Conservation (phyloP, 2,888 invertebrate genomes). For the Phaedon cochleariae region DNA sequence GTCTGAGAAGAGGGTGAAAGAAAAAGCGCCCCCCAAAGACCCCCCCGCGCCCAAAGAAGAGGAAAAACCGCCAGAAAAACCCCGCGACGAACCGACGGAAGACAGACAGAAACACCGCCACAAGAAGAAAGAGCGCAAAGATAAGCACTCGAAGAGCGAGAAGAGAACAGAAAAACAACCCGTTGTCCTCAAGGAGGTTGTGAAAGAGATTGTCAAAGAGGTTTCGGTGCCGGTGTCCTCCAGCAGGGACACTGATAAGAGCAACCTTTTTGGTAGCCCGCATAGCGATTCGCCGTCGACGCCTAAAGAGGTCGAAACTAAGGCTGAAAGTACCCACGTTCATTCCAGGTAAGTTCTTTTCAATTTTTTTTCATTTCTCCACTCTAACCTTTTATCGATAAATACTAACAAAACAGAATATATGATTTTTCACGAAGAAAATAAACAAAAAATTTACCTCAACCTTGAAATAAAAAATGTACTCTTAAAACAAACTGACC, state of each 20-base stretch:
- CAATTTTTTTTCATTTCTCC: no score
- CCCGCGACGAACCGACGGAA: conserved; percentile 52
- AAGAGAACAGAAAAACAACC: conserved; percentile 41
- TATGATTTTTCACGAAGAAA: no score
- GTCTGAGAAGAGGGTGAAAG: conserved; percentile 67
- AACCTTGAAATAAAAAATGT: no score
- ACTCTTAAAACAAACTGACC: no score
- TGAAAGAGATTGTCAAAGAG: conserved; percentile 25
- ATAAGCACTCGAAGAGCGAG: conserved; percentile 60
- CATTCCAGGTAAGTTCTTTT: conserved; percentile 20
- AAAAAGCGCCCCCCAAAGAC: conserved; percentile 61
- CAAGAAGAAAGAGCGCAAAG: conserved; percentile 68
- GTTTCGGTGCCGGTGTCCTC: conserved; percentile 16
- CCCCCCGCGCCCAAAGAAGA: conserved; percentile 43
- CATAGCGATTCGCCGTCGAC: conserved; percentile 42
- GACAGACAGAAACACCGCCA: conserved; percentile 64
- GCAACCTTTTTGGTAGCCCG: conserved; percentile 46
- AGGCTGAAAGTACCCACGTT: conserved; percentile 32
- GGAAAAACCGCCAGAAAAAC: conserved; percentile 54
- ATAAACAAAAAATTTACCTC: no score
- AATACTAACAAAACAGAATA: no score
- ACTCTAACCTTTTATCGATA: no score
- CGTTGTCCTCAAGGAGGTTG: conserved; percentile 26
- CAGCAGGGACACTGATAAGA: conserved; percentile 45
- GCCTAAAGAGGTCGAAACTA: conserved; percentile 37